Evolutionary conservation across 92 coral and sea anemone genomes (phyloP).

Genomic region (Plumapathes pennacea): DNA sequence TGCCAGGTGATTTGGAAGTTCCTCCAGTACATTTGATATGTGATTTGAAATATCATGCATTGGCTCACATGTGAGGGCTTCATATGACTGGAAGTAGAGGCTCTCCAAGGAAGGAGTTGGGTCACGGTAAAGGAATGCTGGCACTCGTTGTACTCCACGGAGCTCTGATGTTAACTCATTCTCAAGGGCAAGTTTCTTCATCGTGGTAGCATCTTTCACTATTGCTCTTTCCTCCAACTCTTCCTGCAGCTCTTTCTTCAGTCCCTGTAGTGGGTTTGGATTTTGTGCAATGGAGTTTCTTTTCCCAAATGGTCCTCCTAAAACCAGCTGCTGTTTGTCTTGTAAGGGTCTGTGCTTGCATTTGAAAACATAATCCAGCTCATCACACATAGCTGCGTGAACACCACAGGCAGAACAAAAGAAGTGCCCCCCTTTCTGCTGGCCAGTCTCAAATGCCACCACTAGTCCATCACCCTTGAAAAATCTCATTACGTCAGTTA

Average conservation of each 20-base stretch:
- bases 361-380: conserved; percentile 42
- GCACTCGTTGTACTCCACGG: conserved; percentile 34
- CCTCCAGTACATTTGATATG: conserved; percentile 35
- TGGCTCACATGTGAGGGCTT: conserved; percentile 58
- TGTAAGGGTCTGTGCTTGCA: conserved; percentile 9
- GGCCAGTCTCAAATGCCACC: no score
- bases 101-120: conserved; percentile 18
- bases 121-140: conserved; percentile 27
- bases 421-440: conserved; percentile 47
- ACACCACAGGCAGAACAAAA: conserved; percentile 57
- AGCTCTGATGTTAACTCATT: conserved; percentile 5
- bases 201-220: conserved; percentile 1
- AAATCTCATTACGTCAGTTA: no score
- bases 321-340: conserved; percentile 28
- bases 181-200: conserved; percentile 24
- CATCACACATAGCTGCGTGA: conserved; percentile 24
- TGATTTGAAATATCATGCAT: conserved; percentile 57
- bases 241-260: conserved; percentile 27
- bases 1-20: conserved; percentile 18
- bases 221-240: conserved; percentile 28
- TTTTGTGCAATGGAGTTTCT: conserved; percentile 10
- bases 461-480: no score
- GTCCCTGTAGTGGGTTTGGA: conserved; percentile 29
- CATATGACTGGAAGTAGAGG: conserved; percentile 23
- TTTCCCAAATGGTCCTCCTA: conserved; percentile 32